Evolutionary conservation across 2,888 invertebrate genomes (phyloP).

Genomic region (Galerucella pusilla): DNA sequence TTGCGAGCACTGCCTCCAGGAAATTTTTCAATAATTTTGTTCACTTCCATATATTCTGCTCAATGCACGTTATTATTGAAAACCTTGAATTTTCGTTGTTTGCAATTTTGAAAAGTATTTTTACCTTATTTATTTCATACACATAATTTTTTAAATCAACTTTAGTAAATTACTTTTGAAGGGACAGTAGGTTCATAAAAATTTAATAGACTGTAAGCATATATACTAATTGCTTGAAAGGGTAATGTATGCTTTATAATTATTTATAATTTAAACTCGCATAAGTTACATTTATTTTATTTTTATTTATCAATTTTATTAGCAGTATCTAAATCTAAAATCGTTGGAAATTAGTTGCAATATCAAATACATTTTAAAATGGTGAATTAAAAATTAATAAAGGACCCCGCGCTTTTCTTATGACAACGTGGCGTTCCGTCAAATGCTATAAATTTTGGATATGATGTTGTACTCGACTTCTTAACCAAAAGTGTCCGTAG

Average conservation of each 20-base stretch:
- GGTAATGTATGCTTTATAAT: background rate
- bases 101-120: background rate
- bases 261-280: background rate
- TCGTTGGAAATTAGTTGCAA: too few relatives aligned
- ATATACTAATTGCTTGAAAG: background rate
- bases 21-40: background rate
- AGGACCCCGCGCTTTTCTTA: too few relatives aligned
- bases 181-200: background rate
- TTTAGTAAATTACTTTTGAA: background rate
- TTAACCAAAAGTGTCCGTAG: too few relatives aligned
- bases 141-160: background rate
- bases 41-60: slow-evolving; percentile 17
- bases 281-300: background rate
- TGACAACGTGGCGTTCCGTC: too few relatives aligned
- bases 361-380: too few relatives aligned
- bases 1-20: background rate
- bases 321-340: too few relatives aligned
- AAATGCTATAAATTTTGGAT: too few relatives aligned
- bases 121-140: background rate
- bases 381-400: too few relatives aligned
- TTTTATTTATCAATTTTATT: too few relatives aligned
- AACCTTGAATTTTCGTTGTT: background rate
- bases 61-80: background rate
- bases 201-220: background rate
- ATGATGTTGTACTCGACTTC: too few relatives aligned